Percentiles rank a stretch among this genome's conserved stretches.
Conservation (phyloP, 2,113 vertebrate species). For the Anarrhichthys ocellatus region DNA sequence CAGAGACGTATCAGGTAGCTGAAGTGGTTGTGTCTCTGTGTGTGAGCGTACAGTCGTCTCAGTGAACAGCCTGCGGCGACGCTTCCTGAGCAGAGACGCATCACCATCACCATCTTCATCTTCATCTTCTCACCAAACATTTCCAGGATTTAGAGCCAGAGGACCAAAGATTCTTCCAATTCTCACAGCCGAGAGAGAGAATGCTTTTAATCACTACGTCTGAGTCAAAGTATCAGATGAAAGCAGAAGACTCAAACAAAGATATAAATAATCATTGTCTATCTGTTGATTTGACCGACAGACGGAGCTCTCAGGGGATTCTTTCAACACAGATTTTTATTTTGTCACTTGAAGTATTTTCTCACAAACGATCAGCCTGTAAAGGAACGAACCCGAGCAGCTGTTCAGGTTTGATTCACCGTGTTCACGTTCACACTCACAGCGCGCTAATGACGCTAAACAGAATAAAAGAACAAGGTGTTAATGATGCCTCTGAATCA, state of each 20-base stretch:
- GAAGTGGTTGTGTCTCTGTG: neutral
- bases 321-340: neutral
- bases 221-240: neutral
- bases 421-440: neutral
- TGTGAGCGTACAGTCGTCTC: neutral
- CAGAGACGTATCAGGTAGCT: neutral
- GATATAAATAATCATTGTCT: neutral
- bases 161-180: neutral
- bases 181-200: neutral
- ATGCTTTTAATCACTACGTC: neutral
- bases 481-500: neutral
- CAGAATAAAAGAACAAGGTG: no score
- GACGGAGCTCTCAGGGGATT: neutral
- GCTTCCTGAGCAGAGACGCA: neutral
- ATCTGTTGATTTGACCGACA: neutral
- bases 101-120: no score
- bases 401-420: neutral
- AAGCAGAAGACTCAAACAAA: neutral
- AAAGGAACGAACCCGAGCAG: neutral
- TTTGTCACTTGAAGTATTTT: neutral
- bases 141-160: neutral
- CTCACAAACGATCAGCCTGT: neutral
- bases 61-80: constrained; percentile 5
- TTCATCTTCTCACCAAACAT: neutral
- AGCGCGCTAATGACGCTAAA: neutral